A percentile compares a stretch with the other conserved stretches of the same genome.
Evolutionary conservation across 2,113 vertebrate genomes (phyloP).

Genomic region (human): DNA sequence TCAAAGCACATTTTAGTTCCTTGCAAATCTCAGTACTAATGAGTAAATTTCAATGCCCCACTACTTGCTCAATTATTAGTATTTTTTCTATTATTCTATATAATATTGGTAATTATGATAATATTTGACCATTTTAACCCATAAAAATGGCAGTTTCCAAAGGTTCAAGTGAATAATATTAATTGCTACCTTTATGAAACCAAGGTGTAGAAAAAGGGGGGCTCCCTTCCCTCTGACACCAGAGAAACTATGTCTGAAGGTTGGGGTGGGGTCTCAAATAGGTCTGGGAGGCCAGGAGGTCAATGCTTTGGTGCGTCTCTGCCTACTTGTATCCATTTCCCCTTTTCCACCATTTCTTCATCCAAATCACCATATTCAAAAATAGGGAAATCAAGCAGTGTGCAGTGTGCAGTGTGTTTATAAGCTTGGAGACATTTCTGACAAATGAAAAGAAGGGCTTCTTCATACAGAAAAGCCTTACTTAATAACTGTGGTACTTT

Average conservation of each 20-base stretch:
- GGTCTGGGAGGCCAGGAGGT: not conserved
- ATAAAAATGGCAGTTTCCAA: not conserved
- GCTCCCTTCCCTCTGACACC: not conserved
- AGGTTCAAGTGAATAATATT: not conserved
- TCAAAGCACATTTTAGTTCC: not conserved
- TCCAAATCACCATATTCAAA: not conserved
- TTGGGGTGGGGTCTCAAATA: accelerated
- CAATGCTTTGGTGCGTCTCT: not conserved
- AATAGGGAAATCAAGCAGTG: not conserved
- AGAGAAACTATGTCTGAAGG: not conserved
- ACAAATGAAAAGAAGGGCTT: not conserved
- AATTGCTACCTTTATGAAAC: not conserved
- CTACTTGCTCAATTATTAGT: not conserved
- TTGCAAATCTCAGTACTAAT: not conserved
- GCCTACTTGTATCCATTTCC: not conserved
- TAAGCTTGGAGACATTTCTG: not conserved
- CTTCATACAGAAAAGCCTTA: not conserved
- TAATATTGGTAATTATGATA: not conserved
- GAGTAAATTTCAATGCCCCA: not conserved
- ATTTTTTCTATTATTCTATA: not conserved
- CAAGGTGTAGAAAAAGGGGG: not conserved
- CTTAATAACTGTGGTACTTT: not conserved
- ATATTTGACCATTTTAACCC: not conserved
- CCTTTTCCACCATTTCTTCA: not conserved
- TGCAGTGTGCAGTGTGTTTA: not conserved